Percentiles rank a stretch among this genome's conserved stretches.
These are phyloP conservation scores for Cromileptes altivelis DNA, from an alignment of 2,113 vertebrate genomes.

Conservation along the genomic window DNA sequence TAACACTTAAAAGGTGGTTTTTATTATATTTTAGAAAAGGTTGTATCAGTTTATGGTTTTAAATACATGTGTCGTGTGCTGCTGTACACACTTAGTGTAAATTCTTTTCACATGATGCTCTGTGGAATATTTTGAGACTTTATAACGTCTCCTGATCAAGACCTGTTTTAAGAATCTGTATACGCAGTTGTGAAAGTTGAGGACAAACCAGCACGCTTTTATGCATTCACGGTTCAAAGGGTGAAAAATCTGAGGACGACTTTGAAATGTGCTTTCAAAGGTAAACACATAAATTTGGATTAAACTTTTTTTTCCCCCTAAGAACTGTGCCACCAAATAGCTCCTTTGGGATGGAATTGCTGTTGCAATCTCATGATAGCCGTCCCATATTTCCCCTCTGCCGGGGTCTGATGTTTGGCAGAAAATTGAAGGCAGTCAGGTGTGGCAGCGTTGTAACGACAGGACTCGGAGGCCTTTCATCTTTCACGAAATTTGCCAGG, in stretches of 20 bases:
- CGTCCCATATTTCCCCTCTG: conserved; percentile 34
- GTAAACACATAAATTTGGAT: conserved; percentile 14
- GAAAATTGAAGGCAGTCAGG: conserved; percentile 63
- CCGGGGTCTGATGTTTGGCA: conserved; percentile 50
- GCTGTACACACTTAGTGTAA: too few relatives aligned
- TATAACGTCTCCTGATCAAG: not conserved
- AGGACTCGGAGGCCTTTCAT: conserved; percentile 37
- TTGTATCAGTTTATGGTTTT: not conserved
- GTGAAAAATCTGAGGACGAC: not conserved
- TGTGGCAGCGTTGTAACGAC: conserved; percentile 30
- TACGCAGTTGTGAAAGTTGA: not conserved
- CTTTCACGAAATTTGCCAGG: conserved; percentile 21
- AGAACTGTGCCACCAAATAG: conserved; percentile 14
- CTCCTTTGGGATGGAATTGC: conserved; percentile 7
- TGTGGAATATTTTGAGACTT: not conserved
- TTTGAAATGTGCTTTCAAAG: conserved; percentile 8
- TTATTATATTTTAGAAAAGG: not conserved
- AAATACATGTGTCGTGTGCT: too few relatives aligned
- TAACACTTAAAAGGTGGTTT: not conserved
- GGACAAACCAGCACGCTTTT: conserved; percentile 2
- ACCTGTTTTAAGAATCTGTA: too few relatives aligned
- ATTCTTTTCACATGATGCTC: not conserved
- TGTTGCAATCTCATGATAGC: conserved; percentile 26
- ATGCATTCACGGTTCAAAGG: not conserved
- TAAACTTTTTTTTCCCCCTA: not conserved